Conservation (phyloP, 2,888 invertebrate species). For the Metopia argyrocephala region DNA sequence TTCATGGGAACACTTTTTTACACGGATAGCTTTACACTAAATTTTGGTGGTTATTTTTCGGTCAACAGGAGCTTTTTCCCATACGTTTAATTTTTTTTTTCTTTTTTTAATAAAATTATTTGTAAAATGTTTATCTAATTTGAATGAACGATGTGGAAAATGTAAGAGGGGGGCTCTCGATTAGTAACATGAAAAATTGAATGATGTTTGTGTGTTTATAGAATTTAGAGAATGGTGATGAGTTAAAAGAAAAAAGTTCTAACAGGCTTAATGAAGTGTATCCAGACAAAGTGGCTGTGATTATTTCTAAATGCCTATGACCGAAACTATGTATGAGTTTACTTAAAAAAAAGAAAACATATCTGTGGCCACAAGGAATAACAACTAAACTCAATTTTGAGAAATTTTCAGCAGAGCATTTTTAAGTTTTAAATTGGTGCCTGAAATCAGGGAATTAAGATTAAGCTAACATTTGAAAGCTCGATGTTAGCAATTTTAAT, state of each 20-base stretch:
- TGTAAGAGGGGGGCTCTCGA: neutral
- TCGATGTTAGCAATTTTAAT: no score
- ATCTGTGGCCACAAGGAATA: no score
- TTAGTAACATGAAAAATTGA: no score
- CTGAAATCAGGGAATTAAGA: no score
- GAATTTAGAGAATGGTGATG: neutral
- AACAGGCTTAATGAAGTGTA: constrained; percentile 26
- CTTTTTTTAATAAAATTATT: neutral
- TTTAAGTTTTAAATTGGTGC: no score
- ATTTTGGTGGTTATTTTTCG: constrained; percentile 30
- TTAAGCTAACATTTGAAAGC: no score
- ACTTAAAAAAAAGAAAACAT: no score
- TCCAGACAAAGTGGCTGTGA: constrained; percentile 15
- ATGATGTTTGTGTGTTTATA: neutral
- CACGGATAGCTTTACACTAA: constrained; percentile 9
- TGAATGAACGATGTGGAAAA: neutral
- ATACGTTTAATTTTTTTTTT: neutral
- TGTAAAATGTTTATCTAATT: neutral
- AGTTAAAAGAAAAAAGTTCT: neutral
- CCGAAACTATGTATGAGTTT: no score
- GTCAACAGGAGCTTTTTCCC: neutral
- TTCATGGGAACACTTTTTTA: constrained; percentile 22
- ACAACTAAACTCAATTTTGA: no score
- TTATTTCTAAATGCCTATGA: constrained; percentile 6
- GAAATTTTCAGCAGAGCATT: no score